Base-by-base conservation (phyloP, 2,888 invertebrate genomes). In the Abrostola tripartita region DNA sequence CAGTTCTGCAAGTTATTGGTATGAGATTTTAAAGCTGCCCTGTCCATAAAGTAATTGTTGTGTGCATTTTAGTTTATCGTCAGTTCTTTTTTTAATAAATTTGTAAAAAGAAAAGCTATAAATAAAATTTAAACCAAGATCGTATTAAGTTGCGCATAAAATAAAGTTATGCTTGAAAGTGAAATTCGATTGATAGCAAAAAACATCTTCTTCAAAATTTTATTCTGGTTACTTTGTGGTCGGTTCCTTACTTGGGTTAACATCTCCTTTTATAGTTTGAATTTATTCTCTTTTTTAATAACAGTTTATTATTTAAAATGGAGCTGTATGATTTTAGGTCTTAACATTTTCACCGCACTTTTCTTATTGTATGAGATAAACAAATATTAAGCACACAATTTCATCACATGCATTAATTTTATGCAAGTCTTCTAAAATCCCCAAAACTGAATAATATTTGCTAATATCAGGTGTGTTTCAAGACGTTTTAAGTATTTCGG, bases 191-290 rank as follows among this genome's bases (percentile, higher is more conserved):
- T 47, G 44, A 24, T 24, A 24, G 24, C 24, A 47, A 47, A 14
- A 24, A 24, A 24, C 14, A 47, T 47, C 24, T 47, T 47, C 14
- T 47, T 14, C 14, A 14, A 24, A 24, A 44, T 47, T 47, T 14
- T 47, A 47, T 47, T 9, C 9, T 24, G 24, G 24, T 24, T 24
- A 24, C 24, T 47, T 47, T 47, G 44, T 47, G 44, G 44, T 14
- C 14, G 24, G 12, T 24, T 76, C 63, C 83, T 81, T 85, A 87
- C 87, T 85, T 83, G 68, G 78, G 77, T 78, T 80, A 77, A 83
- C 76, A 71, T 79, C 78, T 78, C 78, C 85, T 84, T 81, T 82
- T 66, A 62, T 58, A 10, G 36, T 11, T 41, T 44, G 12, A 52
- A 14, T 53, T 58, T n/a, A 62, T 71, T 65, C 53, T 41, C 60